These are phyloP conservation scores for Chrysochloris asiatica DNA, from an alignment of 2,113 vertebrate species.

Conservation along the genomic window DNA sequence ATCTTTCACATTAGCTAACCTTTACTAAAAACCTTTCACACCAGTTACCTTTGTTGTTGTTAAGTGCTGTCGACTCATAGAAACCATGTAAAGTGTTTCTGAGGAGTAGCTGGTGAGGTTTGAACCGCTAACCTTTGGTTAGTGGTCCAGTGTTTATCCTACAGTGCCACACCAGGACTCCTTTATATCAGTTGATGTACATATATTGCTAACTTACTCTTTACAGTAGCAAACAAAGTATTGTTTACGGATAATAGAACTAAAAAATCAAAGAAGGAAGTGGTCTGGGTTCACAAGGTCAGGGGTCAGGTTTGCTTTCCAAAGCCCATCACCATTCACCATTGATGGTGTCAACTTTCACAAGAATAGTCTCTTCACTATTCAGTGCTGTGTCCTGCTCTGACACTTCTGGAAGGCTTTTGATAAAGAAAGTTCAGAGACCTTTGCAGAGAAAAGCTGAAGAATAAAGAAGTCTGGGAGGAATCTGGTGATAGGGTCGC, in stretches of 20 bases:
- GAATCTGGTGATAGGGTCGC: background rate
- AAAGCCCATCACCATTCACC: no score
- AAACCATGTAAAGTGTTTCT: no score
- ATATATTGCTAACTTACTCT: constrained; percentile 1
- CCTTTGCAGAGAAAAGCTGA: constrained; percentile 49
- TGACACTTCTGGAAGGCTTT: background rate
- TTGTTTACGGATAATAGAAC: constrained; percentile 42
- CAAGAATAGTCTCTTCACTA: background rate
- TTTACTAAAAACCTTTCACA: no score
- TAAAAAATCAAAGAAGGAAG: constrained; percentile 45
- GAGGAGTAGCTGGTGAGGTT: no score
- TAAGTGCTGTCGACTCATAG: no score
- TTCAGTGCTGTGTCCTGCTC: background rate
- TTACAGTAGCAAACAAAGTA: background rate
- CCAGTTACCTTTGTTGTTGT: no score
- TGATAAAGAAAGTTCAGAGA: constrained; percentile 20
- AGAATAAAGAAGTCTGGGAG: background rate
- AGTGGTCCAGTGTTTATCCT: no score
- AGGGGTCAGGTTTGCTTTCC: constrained; percentile 11
- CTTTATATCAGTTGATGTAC: no score
- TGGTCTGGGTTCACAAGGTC: constrained; percentile 19
- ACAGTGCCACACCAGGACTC: no score
- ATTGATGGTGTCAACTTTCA: no score
- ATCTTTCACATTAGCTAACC: background rate
- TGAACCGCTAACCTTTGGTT: no score